Conservation (phyloP, 2,113 vertebrate genomes). For the Aythya baeri region DNA sequence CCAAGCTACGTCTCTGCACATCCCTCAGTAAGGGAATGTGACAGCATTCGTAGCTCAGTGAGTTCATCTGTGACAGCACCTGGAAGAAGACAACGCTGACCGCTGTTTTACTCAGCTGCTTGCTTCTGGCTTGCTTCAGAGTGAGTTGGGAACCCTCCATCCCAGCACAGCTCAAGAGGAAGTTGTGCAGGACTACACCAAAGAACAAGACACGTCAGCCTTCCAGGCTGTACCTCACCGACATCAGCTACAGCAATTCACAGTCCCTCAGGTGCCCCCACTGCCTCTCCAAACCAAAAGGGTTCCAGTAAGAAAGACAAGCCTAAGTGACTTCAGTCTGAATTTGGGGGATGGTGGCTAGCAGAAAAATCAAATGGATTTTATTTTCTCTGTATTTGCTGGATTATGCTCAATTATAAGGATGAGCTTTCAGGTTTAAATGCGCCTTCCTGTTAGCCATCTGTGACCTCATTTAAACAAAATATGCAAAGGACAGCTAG, state of each 20-base stretch:
- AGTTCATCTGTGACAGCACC: background rate
- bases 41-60: background rate
- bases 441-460: background rate
- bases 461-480: background rate
- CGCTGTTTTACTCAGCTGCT: background rate
- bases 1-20: background rate
- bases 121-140: background rate
- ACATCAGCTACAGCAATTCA: background rate
- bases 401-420: background rate
- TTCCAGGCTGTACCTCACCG: background rate
- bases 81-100: background rate
- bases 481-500: background rate
- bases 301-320: background rate
- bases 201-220: background rate
- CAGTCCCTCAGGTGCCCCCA: background rate
- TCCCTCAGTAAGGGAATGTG: background rate
- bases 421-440: background rate
- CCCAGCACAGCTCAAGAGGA: background rate
- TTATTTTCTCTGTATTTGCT: background rate
- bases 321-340: background rate
- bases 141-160: background rate
- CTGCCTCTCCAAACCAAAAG: background rate
- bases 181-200: background rate
- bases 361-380: background rate
- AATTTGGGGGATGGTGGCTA: background rate